A percentile compares a stretch with the other conserved stretches of the same genome.
phyloP scores from a whole-genome alignment of 2,797 vertebrate genomes.

The Synaphobranchus kaupii region DNA sequence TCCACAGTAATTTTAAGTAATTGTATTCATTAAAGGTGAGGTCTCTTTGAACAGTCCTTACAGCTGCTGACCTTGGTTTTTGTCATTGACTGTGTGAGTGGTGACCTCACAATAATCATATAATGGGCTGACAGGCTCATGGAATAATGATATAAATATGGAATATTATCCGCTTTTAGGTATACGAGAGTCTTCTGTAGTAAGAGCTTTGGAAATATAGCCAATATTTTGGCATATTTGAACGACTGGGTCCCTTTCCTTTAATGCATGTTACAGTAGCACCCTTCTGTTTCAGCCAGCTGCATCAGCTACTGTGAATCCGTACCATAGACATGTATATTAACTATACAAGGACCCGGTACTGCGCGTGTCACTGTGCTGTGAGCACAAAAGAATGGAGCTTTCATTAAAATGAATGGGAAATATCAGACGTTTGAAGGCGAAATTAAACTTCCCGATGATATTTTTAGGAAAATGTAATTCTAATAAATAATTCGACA shows the following conservation, averaged over 20 bases:
- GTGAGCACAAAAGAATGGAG: too few relatives aligned
- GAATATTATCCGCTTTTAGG: not conserved
- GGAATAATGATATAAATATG: not conserved
- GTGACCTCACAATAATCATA: not conserved
- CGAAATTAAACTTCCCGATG: too few relatives aligned
- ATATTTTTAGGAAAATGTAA: too few relatives aligned
- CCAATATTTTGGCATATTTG: not conserved
- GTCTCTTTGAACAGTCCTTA: not conserved
- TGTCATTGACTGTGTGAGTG: not conserved
- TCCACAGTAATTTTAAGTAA: not conserved
- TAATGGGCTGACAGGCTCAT: not conserved
- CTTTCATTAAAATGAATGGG: too few relatives aligned
- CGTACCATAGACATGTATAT: too few relatives aligned
- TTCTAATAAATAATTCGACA: too few relatives aligned
- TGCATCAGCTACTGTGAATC: not conserved
- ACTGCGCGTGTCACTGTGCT: too few relatives aligned
- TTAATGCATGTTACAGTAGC: not conserved
- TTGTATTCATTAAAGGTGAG: not conserved
- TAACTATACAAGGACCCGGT: too few relatives aligned
- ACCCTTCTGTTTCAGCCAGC: not conserved
- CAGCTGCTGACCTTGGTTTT: not conserved
- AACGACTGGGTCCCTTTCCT: not conserved
- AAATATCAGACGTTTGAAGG: too few relatives aligned
- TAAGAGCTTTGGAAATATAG: not conserved
- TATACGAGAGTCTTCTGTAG: not conserved